Conservation (phyloP, 2,888 invertebrate genomes). For the Cloeon dipterum region DNA sequence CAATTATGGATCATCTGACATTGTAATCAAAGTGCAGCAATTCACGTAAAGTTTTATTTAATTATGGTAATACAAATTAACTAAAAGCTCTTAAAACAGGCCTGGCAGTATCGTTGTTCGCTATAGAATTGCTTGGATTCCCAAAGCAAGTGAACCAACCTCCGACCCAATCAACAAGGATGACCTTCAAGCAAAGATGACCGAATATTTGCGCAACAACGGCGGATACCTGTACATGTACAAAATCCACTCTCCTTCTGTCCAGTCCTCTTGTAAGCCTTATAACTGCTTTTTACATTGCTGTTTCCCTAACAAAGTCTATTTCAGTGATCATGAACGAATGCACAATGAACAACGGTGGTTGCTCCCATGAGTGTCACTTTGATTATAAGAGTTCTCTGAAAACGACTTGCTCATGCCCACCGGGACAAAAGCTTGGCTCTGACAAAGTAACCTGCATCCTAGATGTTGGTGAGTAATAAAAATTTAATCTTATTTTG, state of each 20-base stretch:
- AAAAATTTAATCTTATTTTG: no score
- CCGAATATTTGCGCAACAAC: slow-evolving; percentile 23
- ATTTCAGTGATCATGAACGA: slow-evolving; percentile 29
- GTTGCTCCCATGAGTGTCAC: slow-evolving; percentile 40
- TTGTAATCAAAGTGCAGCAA: slow-evolving; percentile 24
- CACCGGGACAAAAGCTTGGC: slow-evolving; percentile 25
- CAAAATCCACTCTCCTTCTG: slow-evolving; percentile 24
- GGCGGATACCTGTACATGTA: slow-evolving; percentile 24
- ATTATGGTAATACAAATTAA: not conserved
- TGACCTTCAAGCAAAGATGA: slow-evolving; percentile 23
- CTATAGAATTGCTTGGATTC: slow-evolving; percentile 40
- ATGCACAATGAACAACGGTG: slow-evolving; percentile 37
- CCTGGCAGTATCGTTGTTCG: slow-evolving; percentile 39
- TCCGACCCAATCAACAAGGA: slow-evolving; percentile 25
- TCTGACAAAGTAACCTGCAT: not conserved
- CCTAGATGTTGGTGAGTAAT: no score
- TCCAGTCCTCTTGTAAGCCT: slow-evolving; percentile 19
- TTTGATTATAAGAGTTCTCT: slow-evolving; percentile 33
- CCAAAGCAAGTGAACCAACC: slow-evolving; percentile 22
- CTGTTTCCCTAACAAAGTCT: not conserved
- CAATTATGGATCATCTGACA: slow-evolving; percentile 27
- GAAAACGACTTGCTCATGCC: slow-evolving; percentile 42
- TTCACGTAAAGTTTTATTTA: not conserved
- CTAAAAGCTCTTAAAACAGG: slow-evolving; percentile 16
- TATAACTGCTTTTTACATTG: not conserved